A percentile compares a stretch with the other conserved stretches of the same genome.
phyloP scores from a whole-genome alignment of 1,140 invertebrate species.

The Episyrphus balteatus region DNA sequence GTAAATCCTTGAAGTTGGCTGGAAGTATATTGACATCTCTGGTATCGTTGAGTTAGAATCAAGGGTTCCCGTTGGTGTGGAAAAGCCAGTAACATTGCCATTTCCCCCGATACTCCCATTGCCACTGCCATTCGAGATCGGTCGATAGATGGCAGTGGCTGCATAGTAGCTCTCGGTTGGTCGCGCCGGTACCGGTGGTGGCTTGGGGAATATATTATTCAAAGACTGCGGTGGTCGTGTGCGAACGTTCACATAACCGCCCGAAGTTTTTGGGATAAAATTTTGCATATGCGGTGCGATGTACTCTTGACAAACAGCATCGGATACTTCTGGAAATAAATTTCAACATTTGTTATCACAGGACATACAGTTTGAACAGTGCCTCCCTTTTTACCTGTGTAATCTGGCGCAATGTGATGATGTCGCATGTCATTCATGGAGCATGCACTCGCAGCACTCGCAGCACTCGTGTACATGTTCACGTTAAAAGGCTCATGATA shows the following conservation, averaged over 20 bases:
- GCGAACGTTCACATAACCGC: constrained; percentile 34
- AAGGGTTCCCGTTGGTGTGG: constrained; percentile 32
- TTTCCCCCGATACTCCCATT: constrained; percentile 14
- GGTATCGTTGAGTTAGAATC: constrained; percentile 32
- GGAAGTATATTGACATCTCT: constrained; percentile 31
- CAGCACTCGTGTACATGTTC: constrained; percentile 37
- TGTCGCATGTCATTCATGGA: constrained; percentile 37
- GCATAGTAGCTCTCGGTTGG: constrained; percentile 67
- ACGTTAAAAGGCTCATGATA: constrained; percentile 42
- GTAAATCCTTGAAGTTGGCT: constrained; percentile 29
- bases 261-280: constrained; percentile 29
- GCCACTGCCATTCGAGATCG: constrained; percentile 19
- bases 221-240: constrained; percentile 36
- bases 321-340: constrained; percentile 40
- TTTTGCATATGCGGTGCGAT: constrained; percentile 41
- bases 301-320: constrained; percentile 44
- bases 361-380: constrained; percentile 12
- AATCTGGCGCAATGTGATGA: constrained; percentile 39
- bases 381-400: constrained; percentile 31
- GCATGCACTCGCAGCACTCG: constrained; percentile 36
- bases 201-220: constrained; percentile 51
- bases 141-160: constrained; percentile 41
- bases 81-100: constrained; percentile 15
- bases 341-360: constrained; percentile 13
- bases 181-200: constrained; percentile 49